phyloP scores from a whole-genome alignment of 2,113 vertebrate genomes.

The Canis aureus region DNA sequence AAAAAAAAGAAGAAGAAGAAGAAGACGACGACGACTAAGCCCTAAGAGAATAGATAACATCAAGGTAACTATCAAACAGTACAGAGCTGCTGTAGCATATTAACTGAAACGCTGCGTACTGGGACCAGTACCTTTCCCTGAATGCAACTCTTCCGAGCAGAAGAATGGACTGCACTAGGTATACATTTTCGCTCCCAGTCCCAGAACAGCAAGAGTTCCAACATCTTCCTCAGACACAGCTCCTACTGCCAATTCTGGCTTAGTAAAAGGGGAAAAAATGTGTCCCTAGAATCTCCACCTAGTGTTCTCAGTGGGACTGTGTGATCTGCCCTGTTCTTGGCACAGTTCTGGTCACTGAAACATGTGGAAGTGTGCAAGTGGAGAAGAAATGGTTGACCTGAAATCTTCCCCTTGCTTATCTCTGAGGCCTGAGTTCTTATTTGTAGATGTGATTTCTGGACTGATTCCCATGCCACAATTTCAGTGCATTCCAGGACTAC shows the following conservation, averaged over 20 bases:
- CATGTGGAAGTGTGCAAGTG: neutral
- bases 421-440: slow-evolving; percentile 24
- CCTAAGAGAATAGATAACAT: neutral
- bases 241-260: slow-evolving; percentile 61
- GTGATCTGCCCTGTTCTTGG: neutral
- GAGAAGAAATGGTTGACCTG: neutral
- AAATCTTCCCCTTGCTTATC: neutral
- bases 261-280: slow-evolving; percentile 10
- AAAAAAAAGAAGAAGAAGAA: too few species aligned
- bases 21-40: neutral
- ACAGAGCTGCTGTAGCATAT: neutral
- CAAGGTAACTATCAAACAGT: neutral
- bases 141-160: neutral
- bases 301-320: slow-evolving; percentile 39
- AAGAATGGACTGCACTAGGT: neutral
- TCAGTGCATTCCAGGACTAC: neutral
- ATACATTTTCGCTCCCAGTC: slow-evolving; percentile 1
- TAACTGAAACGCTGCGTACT: neutral
- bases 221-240: neutral
- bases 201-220: slow-evolving; percentile 45
- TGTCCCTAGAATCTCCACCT: slow-evolving; percentile 43
- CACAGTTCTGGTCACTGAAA: slow-evolving; percentile 1
- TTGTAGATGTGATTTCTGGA: slow-evolving; percentile 29
- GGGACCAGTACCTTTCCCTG: neutral
- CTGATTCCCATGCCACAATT: neutral